phyloP scores from a whole-genome alignment of 2,797 vertebrate species.

The Rhinatrema bivittatum region DNA sequence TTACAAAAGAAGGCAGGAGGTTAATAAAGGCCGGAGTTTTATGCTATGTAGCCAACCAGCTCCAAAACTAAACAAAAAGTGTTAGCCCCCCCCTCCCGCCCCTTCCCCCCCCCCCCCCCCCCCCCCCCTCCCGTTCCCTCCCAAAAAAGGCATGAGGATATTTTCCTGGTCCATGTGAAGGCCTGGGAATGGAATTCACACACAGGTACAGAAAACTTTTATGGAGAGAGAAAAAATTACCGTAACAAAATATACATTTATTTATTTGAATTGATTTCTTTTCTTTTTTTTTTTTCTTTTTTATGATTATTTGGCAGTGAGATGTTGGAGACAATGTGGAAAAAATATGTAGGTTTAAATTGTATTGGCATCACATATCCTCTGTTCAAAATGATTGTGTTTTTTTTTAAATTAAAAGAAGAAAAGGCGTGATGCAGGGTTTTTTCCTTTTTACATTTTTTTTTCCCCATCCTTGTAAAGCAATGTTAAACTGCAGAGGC shows the following conservation, averaged over 20 bases:
- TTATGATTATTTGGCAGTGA: constrained; percentile 44
- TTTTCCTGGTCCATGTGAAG: constrained; percentile 28
- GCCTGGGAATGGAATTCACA: constrained; percentile 56
- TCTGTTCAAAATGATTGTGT: constrained; percentile 34
- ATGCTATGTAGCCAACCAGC: constrained; percentile 58
- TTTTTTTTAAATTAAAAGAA: constrained; percentile 9
- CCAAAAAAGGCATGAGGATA: constrained; percentile 16
- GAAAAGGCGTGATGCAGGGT: no score
- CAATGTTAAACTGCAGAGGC: constrained; percentile 36
- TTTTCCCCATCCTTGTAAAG: no score
- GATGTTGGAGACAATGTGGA: constrained; percentile 49
- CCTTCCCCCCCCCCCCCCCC: constrained; percentile 47
- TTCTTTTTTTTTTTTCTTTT: constrained; percentile 32
- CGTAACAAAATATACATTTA: constrained; percentile 83
- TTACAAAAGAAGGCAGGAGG: constrained; percentile 61
- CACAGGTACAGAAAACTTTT: constrained; percentile 71
- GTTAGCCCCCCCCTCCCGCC: constrained; percentile 43
- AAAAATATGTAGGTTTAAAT: constrained; percentile 45
- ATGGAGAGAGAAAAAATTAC: constrained; percentile 78
- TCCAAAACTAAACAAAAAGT: constrained; percentile 40
- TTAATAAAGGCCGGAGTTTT: constrained; percentile 44
- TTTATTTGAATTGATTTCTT: constrained; percentile 82
- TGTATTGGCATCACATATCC: constrained; percentile 37
- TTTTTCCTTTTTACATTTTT: no score
- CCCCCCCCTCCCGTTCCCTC: constrained; percentile 35